Percentiles rank a stretch among this genome's conserved stretches.
Evolutionary conservation across 1,140 invertebrate genomes (phyloP).

Genomic region (Macrobrachium rosenbergii): DNA sequence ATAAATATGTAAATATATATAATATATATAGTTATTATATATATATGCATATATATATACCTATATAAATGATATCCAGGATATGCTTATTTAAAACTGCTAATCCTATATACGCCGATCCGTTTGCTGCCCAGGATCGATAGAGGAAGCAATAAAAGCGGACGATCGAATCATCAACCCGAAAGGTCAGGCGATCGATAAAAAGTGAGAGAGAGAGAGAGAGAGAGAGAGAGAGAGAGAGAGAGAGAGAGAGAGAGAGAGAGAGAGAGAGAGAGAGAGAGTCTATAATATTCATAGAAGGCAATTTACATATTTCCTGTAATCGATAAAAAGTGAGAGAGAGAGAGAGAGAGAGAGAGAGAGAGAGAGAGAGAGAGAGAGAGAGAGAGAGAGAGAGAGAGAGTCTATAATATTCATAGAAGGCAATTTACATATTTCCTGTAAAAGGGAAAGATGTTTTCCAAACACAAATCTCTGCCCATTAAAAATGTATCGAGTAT

Average conservation of each 20-base stretch:
- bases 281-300: background rate
- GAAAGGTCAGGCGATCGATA: background rate
- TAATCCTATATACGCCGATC: too few species aligned
- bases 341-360: background rate
- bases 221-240: background rate
- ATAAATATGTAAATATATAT: too few species aligned
- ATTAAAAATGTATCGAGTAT: too few species aligned
- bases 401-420: background rate
- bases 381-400: slow-evolving; percentile 28
- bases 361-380: slow-evolving; percentile 21
- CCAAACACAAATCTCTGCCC: too few species aligned
- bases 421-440: background rate
- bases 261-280: slow-evolving; percentile 28
- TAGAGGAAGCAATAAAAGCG: too few species aligned
- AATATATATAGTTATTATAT: too few species aligned
- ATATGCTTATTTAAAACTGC: too few species aligned
- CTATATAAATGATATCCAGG: too few species aligned
- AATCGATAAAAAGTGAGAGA: background rate
- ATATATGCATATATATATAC: too few species aligned
- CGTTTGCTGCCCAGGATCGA: too few species aligned
- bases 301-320: background rate
- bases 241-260: slow-evolving; percentile 25
- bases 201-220: background rate
- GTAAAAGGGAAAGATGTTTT: too few species aligned
- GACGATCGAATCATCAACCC: too few species aligned